Percentiles rank a stretch among this genome's conserved stretches.
These are phyloP conservation scores for Acleris laterana DNA, from an alignment of 2,888 invertebrate genomes.

Conservation along the genomic window DNA sequence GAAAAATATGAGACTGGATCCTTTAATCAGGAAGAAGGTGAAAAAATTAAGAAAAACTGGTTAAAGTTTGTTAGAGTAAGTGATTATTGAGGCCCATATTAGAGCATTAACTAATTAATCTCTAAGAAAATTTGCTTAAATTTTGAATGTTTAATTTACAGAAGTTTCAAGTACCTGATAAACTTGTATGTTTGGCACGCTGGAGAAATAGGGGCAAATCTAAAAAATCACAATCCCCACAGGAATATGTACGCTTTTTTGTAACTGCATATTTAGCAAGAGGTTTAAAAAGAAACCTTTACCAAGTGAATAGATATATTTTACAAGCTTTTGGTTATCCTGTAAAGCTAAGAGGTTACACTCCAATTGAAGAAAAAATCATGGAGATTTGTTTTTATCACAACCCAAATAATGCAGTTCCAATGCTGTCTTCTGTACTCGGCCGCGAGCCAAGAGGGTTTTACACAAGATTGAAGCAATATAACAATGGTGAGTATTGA, in stretches of 20 bases:
- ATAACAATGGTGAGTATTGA: constrained; percentile 17
- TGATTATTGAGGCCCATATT: background rate
- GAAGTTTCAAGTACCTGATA: constrained; percentile 38
- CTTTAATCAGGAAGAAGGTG: constrained; percentile 34
- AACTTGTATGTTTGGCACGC: constrained; percentile 36
- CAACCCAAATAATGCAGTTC: constrained; percentile 21
- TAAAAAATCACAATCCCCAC: constrained; percentile 17
- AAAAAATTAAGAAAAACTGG: constrained; percentile 39
- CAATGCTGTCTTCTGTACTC: constrained; percentile 28
- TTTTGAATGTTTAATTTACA: constrained; percentile 19
- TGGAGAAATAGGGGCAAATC: constrained; percentile 34
- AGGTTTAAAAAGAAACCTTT: constrained; percentile 35
- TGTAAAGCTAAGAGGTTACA: constrained; percentile 17
- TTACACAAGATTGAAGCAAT: constrained; percentile 22
- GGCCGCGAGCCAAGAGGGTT: constrained; percentile 38
- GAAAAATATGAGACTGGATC: constrained; percentile 21
- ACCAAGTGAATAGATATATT: constrained; percentile 37
- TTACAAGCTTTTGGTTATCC: constrained; percentile 22
- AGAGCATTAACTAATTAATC: background rate
- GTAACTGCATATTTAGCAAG: constrained; percentile 37
- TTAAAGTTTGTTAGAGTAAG: constrained; percentile 36
- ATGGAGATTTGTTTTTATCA: constrained; percentile 38
- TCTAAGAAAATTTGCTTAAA: background rate
- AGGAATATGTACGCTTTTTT: constrained; percentile 36
- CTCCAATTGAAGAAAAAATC: constrained; percentile 36